Evolutionary conservation across 1,140 invertebrate genomes (phyloP).

Genomic region (Heliconius eleuchia): DNA sequence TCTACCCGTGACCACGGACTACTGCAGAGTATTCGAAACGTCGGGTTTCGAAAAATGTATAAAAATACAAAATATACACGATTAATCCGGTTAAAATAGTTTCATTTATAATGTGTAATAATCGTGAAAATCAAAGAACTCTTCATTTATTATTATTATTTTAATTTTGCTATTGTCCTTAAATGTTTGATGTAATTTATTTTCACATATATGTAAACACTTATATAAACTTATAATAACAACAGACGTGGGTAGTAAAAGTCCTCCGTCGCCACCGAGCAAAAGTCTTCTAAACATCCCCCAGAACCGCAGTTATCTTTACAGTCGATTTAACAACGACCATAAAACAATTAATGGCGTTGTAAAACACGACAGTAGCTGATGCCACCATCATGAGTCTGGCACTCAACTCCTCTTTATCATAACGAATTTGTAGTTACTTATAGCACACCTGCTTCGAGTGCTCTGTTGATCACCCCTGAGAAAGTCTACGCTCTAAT

Average conservation of each 20-base stretch:
- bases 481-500: constrained; percentile 44
- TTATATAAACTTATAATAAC: not conserved
- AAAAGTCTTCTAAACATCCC: constrained; percentile 62
- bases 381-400: constrained; percentile 53
- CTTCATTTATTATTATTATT: not conserved
- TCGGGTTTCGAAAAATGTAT: too few relatives aligned
- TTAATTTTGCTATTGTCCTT: not conserved
- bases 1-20: too few relatives aligned
- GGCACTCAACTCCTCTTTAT: constrained; percentile 57
- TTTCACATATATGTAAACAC: not conserved
- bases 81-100: too few relatives aligned
- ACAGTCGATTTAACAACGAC: constrained; percentile 63
- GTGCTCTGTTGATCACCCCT: constrained; percentile 33
- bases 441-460: constrained; percentile 46
- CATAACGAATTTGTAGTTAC: constrained; percentile 36
- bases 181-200: not conserved
- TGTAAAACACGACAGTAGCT: constrained; percentile 66
- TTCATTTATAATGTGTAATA: too few relatives aligned
- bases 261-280: constrained; percentile 48
- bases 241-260: constrained; percentile 43
- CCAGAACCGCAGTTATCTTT: constrained; percentile 67
- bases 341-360: constrained; percentile 75
- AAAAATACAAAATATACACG: too few relatives aligned
- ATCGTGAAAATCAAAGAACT: too few relatives aligned
- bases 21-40: too few relatives aligned